Base-by-base conservation (phyloP, 2,888 invertebrate species). In the Dinocampus coccinellae region DNA sequence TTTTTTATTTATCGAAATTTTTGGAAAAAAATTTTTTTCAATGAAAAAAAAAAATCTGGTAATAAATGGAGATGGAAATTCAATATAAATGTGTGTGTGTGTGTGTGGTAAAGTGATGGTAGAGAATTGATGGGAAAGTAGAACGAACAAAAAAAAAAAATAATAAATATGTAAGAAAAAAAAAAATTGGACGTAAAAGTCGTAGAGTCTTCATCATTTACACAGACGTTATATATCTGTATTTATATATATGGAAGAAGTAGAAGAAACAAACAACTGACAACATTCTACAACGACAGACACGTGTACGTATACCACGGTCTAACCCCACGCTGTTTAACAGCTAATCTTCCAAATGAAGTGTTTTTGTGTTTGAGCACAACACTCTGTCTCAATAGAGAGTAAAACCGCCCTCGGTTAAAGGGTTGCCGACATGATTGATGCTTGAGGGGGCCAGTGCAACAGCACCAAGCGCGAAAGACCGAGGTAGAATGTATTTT, bases 311-410 rank as follows among this genome's bases (percentile, higher is more conserved):
- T 47, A 16, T 75, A 73, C 70, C 42, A 61, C 67, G 63, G 29
- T 47, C 20, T 47, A 47, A 47, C 47, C 60, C 81, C 82, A 81
- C 79, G 82, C 81, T 84, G 85, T 87, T 87, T 86, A 87, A 85
- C 86, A 85, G 87, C 87, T 87, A 87, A 87, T 87, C 87, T 84
- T 83, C 83, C 86, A 86, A 87, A 87, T 86, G 87, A 87, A 87
- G 87, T 87, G 87, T 87, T 87, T 87, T 87, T 87, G 86, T 87
- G 82, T 85, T 86, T 84, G 86, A 86, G 84, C 87, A 87, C 85
- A 86, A 87, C 86, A 87, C 87, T 87, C 85, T 78, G 83, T 82
- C 83, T 85, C 83, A 85, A 85, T 86, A 78, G 83, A 84, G 83
- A 84, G 84, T 80, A 81, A 83, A 85, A 84, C 84, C 83, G 82